Base-by-base conservation (phyloP, 2,113 vertebrate genomes). In the Corapipo altera region DNA sequence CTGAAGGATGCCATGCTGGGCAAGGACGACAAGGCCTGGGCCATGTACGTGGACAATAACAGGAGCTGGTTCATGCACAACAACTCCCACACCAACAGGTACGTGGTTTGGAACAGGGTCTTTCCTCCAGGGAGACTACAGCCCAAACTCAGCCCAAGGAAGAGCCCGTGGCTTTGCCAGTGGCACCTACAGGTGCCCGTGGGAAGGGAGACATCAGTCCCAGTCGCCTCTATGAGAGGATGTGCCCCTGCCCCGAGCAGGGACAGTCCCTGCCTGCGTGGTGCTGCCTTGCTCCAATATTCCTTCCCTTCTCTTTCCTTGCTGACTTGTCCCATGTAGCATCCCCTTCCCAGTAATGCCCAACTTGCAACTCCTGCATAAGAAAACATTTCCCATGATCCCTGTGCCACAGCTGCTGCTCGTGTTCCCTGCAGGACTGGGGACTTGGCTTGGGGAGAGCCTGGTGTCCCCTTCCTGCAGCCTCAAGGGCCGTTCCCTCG, bases 31-130 rank as follows among this genome's bases (percentile, higher is more conserved):
- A 99, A 99, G 96, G 99, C 99, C 28, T 99, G 99, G 99, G 99
- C 99, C 91, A 99, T 99, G 99, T 99, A 99, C 28, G 99, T 99
- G 98, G 99, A 99, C 98, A 99, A 99, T 97, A 99, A 99, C 98
- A 98, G 99, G 88, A 99, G 99, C 98, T 99, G 99, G 99, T 99
- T 99, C 98, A 99, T 99, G 99, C 99, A 99, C 98, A 99, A 99
- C 98, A 99, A 99, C 95, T 99, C 99, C 1, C 99, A 99, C 98
- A 99, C 99, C 77, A 99, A 99, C 98, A 99, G 99, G 99, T 99
- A 98, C 8, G 95, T 88, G 74, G 30, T 37, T 43, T 15, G 75
- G 14, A 35, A 8, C 43, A 21, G 82, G 78, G 57, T 54, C 43
- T 81, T 88, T 57, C 70, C 41, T 9, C 49, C 24, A 16, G 51